Base-by-base conservation (phyloP, 2,797 vertebrate species). In the Pantherophis vulpinus region DNA sequence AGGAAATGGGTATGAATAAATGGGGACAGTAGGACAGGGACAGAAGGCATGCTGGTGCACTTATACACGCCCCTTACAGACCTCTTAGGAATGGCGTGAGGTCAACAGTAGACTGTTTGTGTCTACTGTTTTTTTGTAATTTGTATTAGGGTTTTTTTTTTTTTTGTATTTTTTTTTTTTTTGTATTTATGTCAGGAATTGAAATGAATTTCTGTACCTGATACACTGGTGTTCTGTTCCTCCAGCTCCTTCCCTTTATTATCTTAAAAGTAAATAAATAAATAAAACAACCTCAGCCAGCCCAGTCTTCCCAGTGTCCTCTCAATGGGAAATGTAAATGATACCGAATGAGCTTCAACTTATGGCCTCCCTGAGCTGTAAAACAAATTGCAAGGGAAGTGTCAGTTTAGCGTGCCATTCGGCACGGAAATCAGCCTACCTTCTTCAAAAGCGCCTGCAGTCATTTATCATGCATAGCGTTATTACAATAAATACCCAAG, bases 401-500 rank as follows among this genome's bases (percentile, higher is more conserved):
- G 20, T 83, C 23, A 25, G 16, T 87, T 83, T 83, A n/a, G 6
- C 16, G 2, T 61, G 29, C 29, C 6, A 3, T 88, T 93, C 51
- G 32, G 89, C 18, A 60, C 59, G 79, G 87, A 47, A 12, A 79
- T 0, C 6, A 94, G 0, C 54, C 10, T 90, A 51, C 94, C 94
- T 93, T n/a, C 11, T 54, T 94, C 32, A 83, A 59, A 90, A 88
- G 3, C 56, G 3, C 70, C 92, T 93, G 93, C 6, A 0, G 70
- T 58, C 87, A 79, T 92, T 51, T 63, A 79, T 89, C 20, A 29
- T 12, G 51, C 25, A 8, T 37, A 61, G 91, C 58, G 29, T 89
- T 96, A 94, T 87, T 93, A 94, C 89, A 86, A 1, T 54, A 91
- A 92, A 66, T 14, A 83, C 0, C 1, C 23, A 92, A 83, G 37